Percentiles rank a stretch among this genome's conserved stretches.
Evolutionary conservation across 2,888 invertebrate genomes (phyloP).

Genomic region (Augochlorella aurata): DNA sequence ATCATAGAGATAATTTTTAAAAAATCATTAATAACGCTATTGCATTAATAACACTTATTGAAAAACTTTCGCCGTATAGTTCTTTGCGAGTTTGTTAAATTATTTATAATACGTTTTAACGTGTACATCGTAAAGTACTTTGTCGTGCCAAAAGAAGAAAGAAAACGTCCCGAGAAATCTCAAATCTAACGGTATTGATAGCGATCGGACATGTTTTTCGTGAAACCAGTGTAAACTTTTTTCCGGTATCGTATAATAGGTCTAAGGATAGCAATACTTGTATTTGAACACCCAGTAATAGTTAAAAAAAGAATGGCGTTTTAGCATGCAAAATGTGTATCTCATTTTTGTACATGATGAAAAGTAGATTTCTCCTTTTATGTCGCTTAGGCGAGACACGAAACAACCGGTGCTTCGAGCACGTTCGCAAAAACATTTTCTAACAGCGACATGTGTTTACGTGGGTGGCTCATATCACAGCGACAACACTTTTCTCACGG

Average conservation of each 20-base stretch:
- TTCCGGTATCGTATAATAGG: slow-evolving; percentile 44
- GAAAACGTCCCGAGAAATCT: slow-evolving; percentile 19
- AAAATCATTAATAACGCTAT: slow-evolving; percentile 24
- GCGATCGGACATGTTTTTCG: slow-evolving; percentile 15
- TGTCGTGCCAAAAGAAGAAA: slow-evolving; percentile 47
- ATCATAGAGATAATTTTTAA: slow-evolving; percentile 42
- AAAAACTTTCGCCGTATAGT: neutral
- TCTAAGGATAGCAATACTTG: slow-evolving; percentile 52
- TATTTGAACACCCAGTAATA: slow-evolving; percentile 44
- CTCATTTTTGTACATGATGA: slow-evolving; percentile 41
- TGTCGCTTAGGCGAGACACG: slow-evolving; percentile 46
- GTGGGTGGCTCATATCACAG: slow-evolving; percentile 60
- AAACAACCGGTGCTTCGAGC: slow-evolving; percentile 47
- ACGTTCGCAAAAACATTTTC: slow-evolving; percentile 61
- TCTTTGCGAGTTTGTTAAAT: slow-evolving; percentile 36
- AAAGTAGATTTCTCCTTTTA: slow-evolving; percentile 66
- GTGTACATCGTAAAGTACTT: slow-evolving; percentile 31
- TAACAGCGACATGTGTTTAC: slow-evolving; percentile 59
- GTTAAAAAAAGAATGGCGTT: slow-evolving; percentile 23
- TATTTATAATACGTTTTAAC: slow-evolving; percentile 37
- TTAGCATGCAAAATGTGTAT: slow-evolving; percentile 41
- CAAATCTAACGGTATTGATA: slow-evolving; percentile 12
- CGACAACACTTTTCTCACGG: slow-evolving; percentile 63
- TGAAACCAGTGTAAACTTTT: slow-evolving; percentile 23
- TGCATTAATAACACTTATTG: neutral